Percentiles rank a stretch among this genome's conserved stretches.
Evolutionary conservation across 2,113 vertebrate species (phyloP).

Genomic region (Daubentonia madagascariensis): DNA sequence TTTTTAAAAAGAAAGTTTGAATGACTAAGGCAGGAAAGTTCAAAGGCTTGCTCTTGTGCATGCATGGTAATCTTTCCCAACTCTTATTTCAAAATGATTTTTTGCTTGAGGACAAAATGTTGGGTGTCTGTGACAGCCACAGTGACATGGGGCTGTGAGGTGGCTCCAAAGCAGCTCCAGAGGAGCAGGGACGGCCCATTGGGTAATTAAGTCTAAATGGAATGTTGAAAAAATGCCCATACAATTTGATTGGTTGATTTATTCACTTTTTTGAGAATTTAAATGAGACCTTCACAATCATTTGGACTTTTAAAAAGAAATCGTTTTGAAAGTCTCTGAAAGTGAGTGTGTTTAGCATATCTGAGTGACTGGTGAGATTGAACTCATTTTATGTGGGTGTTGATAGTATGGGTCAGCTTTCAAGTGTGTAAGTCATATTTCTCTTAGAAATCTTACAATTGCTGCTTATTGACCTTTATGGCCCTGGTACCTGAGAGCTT

Average conservation of each 20-base stretch:
- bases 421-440: neutral
- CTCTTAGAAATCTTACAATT: neutral
- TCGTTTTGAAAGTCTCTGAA: neutral
- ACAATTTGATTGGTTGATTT: slow-evolving; percentile 73
- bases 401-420: neutral
- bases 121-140: slow-evolving; percentile 71
- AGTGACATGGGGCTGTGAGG: slow-evolving; percentile 74
- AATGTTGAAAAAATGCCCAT: slow-evolving; percentile 75
- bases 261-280: slow-evolving; percentile 71
- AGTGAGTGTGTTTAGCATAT: neutral
- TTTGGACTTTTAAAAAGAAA: slow-evolving; percentile 47
- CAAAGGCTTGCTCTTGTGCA: slow-evolving; percentile 53
- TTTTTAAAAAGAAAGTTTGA: slow-evolving; percentile 58
- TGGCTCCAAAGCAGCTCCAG: slow-evolving; percentile 59
- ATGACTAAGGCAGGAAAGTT: slow-evolving; percentile 60
- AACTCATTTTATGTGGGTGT: neutral
- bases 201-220: slow-evolving; percentile 81
- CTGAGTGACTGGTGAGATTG: slow-evolving; percentile 29
- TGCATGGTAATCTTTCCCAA: slow-evolving; percentile 67
- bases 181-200: slow-evolving; percentile 66
- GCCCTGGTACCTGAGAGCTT: neutral
- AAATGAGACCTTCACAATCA: slow-evolving; percentile 65
- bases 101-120: slow-evolving; percentile 76
- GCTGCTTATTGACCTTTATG: neutral
- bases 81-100: slow-evolving; percentile 78